Conservation (phyloP, 1,140 invertebrate genomes). For the Plodia interpunctella region DNA sequence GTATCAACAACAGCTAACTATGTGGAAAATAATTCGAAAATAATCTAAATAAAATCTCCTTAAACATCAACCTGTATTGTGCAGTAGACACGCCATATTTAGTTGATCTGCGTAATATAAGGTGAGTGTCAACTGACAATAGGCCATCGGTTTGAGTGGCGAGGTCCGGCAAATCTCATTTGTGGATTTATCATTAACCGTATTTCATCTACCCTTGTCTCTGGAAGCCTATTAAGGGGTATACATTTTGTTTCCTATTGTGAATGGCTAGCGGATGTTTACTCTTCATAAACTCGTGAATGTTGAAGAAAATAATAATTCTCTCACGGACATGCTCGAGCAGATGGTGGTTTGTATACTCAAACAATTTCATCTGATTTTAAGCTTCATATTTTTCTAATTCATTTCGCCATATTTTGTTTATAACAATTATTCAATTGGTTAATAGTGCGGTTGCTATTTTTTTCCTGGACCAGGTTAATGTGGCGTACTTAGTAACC, state of each 20-base stretch:
- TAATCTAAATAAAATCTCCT: not conserved
- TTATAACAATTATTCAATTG: too few species aligned
- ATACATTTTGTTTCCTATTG: slow-evolving; percentile 69
- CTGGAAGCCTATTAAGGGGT: slow-evolving; percentile 65
- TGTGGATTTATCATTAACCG: slow-evolving; percentile 77
- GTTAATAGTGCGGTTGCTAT: too few species aligned
- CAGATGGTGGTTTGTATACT: too few species aligned
- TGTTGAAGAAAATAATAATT: slow-evolving; percentile 5
- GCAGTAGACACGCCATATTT: slow-evolving; percentile 34
- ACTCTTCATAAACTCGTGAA: slow-evolving; percentile 39
- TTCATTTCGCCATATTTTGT: too few species aligned
- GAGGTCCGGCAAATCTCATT: slow-evolving; percentile 75
- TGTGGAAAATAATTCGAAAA: too few species aligned
- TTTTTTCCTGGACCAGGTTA: too few species aligned
- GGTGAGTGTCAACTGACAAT: slow-evolving; percentile 71
- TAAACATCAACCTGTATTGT: slow-evolving; percentile 36
- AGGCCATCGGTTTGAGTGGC: slow-evolving; percentile 63
- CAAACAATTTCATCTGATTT: too few species aligned
- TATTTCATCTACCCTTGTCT: slow-evolving; percentile 67
- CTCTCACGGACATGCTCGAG: too few species aligned
- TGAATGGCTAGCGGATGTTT: slow-evolving; percentile 57
- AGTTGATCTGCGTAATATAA: slow-evolving; percentile 58
- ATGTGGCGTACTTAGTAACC: too few species aligned
- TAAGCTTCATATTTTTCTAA: too few species aligned
- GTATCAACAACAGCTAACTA: too few species aligned